These are phyloP conservation scores for Nanorana parkeri DNA, from an alignment of 2,113 vertebrate species.

Conservation along the genomic window DNA sequence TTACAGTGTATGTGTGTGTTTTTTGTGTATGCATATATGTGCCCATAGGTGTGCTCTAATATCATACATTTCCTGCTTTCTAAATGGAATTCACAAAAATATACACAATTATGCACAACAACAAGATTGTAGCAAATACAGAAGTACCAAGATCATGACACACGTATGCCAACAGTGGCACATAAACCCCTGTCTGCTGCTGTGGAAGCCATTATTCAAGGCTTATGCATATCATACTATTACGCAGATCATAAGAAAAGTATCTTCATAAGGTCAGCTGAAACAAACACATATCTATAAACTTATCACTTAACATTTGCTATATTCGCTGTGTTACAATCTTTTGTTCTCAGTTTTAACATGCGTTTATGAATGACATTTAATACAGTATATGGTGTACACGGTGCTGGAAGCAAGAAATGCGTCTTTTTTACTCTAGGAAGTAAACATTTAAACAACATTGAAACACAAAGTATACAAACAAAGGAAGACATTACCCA, in stretches of 20 bases:
- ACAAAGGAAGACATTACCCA: slow-evolving; percentile 11
- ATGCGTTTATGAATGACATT: background rate
- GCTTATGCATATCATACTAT: background rate
- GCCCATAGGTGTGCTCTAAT: background rate
- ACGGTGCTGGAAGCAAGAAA: background rate
- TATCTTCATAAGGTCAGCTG: background rate
- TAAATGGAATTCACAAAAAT: too few relatives aligned
- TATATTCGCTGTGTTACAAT: background rate
- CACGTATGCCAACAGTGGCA: background rate
- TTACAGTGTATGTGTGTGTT: background rate
- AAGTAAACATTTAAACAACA: slow-evolving; percentile 27
- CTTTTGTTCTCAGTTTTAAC: background rate
- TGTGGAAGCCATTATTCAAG: background rate
- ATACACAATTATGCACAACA: too few relatives aligned
- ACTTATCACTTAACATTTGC: background rate
- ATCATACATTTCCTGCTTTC: too few relatives aligned
- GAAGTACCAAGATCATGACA: background rate
- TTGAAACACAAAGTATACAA: slow-evolving; percentile 1
- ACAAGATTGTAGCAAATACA: too few relatives aligned
- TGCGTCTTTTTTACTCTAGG: background rate
- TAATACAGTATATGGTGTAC: background rate
- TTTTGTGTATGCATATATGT: background rate
- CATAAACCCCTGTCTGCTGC: background rate
- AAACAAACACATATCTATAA: background rate
- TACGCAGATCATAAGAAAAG: background rate